phyloP scores from a whole-genome alignment of 1,140 invertebrate species.

The Physella acuta region DNA sequence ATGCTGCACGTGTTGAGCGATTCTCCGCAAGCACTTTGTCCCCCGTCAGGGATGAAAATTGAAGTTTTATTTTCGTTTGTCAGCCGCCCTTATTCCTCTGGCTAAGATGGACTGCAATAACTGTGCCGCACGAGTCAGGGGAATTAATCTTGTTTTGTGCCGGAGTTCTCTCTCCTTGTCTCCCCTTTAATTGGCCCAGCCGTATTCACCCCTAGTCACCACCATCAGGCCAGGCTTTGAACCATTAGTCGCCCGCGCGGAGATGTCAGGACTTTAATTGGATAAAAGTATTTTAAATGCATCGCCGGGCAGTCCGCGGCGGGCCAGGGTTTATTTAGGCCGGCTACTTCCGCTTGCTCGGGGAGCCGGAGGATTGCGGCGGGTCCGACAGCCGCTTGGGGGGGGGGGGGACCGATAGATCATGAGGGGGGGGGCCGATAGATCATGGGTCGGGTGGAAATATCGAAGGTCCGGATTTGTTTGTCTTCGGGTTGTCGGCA shows the following conservation, averaged over 20 bases:
- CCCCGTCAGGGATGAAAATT: conserved; percentile 21
- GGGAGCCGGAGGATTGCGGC: conserved; percentile 5
- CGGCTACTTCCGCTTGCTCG: conserved; percentile 11
- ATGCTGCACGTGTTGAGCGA: conserved; percentile 18
- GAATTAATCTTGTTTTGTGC: conserved; percentile 28
- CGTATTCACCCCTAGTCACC: conserved; percentile 15
- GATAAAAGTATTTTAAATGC: conserved; percentile 30
- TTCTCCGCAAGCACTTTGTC: conserved; percentile 21
- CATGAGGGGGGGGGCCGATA: conserved; percentile 9
- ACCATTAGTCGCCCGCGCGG: conserved; percentile 14
- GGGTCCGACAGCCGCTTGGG: neutral
- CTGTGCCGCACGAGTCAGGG: conserved; percentile 22
- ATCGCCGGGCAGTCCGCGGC: conserved; percentile 21
- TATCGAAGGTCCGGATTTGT: conserved; percentile 21
- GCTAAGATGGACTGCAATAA: conserved; percentile 24
- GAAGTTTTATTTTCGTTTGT: conserved; percentile 28
- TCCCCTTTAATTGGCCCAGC: conserved; percentile 19
- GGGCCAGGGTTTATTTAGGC: conserved; percentile 23
- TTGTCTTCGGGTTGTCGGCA: conserved; percentile 15
- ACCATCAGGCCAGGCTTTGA: conserved; percentile 16
- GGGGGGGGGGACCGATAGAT: neutral
- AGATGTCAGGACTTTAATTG: conserved; percentile 27
- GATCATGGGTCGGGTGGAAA: conserved; percentile 3
- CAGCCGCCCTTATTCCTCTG: conserved; percentile 19
- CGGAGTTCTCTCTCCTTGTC: conserved; percentile 12